A percentile compares a stretch with the other conserved stretches of the same genome.
phyloP scores from a whole-genome alignment of 2,888 invertebrate genomes.

The Blomia tropicalis region DNA sequence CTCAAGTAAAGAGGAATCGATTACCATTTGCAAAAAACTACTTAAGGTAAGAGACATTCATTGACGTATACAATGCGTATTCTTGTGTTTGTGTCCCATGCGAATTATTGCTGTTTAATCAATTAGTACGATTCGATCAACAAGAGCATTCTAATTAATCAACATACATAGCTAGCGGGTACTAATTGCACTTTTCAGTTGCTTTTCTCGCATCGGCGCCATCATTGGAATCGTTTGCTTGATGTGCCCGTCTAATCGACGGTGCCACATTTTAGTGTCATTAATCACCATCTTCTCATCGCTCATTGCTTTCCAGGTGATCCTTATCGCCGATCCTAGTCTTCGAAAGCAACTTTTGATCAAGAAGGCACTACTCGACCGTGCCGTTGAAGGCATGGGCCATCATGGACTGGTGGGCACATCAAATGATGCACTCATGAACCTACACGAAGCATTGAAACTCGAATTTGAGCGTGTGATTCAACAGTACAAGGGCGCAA shows the following conservation, averaged over 20 bases:
- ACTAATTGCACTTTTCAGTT: neutral
- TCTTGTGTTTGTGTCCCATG: constrained; percentile 6
- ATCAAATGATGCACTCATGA: constrained; percentile 44
- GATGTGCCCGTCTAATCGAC: neutral
- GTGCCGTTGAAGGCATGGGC: constrained; percentile 67
- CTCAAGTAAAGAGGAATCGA: constrained; percentile 26
- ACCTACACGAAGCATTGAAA: constrained; percentile 64
- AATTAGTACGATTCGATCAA: constrained; percentile 3
- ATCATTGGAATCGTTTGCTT: too few species aligned
- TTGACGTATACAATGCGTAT: too few species aligned
- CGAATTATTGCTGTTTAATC: neutral
- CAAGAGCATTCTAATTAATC: constrained; percentile 6
- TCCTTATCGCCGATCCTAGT: constrained; percentile 41
- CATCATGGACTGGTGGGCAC: constrained; percentile 61
- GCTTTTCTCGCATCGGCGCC: neutral
- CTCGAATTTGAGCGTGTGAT: constrained; percentile 62
- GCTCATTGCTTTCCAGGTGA: constrained; percentile 38
- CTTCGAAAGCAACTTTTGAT: constrained; percentile 50
- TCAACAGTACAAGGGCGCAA: constrained; percentile 66
- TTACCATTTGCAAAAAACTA: constrained; percentile 37
- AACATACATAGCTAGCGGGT: neutral
- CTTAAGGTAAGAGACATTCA: constrained; percentile 32
- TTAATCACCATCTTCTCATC: constrained; percentile 3
- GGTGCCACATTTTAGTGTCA: neutral
- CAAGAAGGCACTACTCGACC: constrained; percentile 56